A percentile compares a stretch with the other conserved stretches of the same genome.
phyloP scores from a whole-genome alignment of 2,797 vertebrate species.

The Danionella dracula region DNA sequence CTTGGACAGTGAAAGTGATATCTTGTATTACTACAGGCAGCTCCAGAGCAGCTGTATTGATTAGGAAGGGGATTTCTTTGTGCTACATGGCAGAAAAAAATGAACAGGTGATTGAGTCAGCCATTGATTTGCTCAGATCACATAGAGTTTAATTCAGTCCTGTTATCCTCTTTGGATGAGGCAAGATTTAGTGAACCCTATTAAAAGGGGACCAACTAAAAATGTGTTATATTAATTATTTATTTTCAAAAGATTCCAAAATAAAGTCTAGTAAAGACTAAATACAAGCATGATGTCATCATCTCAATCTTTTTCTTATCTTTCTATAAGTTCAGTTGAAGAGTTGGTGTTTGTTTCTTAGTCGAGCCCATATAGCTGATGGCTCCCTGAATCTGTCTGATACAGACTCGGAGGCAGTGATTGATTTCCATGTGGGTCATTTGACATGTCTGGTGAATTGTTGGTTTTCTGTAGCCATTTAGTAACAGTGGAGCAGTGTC shows the following conservation, averaged over 20 bases:
- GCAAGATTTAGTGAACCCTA: no score
- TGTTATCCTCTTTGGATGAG: conserved; percentile 1
- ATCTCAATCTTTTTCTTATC: no score
- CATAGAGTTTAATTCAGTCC: conserved; percentile 15
- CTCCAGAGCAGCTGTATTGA: conserved; percentile 26
- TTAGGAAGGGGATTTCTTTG: conserved; percentile 35
- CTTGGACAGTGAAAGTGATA: conserved; percentile 26
- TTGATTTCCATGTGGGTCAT: conserved; percentile 19
- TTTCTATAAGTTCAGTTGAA: no score
- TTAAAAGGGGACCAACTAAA: no score
- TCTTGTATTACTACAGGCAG: not conserved
- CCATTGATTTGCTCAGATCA: conserved; percentile 18
- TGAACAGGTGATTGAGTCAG: not conserved
- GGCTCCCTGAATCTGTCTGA: not conserved
- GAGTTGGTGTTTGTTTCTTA: no score
- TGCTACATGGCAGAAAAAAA: conserved; percentile 11
- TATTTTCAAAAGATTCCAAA: no score
- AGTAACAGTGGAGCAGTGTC: conserved; percentile 11
- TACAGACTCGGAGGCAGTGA: not conserved
- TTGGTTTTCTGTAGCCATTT: not conserved
- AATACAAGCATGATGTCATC: no score
- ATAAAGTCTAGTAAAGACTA: no score
- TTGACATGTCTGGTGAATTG: conserved; percentile 23
- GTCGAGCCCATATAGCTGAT: not conserved
- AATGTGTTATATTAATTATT: no score